Evolutionary conservation across 2,797 vertebrate genomes (phyloP).

Genomic region (Gobionotothen gibberifrons): DNA sequence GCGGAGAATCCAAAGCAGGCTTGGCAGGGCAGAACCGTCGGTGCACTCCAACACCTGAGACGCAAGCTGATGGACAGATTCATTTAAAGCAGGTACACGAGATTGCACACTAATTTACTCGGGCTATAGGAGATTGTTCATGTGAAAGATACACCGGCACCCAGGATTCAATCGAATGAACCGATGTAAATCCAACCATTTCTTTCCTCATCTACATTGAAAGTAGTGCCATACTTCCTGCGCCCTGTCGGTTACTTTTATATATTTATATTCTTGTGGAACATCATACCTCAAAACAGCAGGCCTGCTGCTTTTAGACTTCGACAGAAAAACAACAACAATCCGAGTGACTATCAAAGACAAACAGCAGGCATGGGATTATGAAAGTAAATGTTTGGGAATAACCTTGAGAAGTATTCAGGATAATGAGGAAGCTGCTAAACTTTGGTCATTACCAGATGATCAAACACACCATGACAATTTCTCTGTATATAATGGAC

Average conservation of each 20-base stretch:
- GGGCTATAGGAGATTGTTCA: constrained; percentile 70
- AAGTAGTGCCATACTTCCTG: constrained; percentile 76
- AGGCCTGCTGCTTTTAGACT: constrained; percentile 55
- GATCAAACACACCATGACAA: constrained; percentile 59
- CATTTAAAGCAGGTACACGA: constrained; percentile 73
- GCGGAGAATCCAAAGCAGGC: constrained; percentile 43
- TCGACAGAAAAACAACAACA: constrained; percentile 50
- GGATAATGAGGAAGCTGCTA: constrained; percentile 64
- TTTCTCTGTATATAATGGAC: constrained; percentile 39
- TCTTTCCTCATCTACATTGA: constrained; percentile 79
- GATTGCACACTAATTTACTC: constrained; percentile 79
- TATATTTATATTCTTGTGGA: constrained; percentile 60
- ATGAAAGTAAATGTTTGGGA: constrained; percentile 56
- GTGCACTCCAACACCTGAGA: constrained; percentile 57
- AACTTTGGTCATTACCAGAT: constrained; percentile 62
- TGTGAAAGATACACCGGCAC: constrained; percentile 70
- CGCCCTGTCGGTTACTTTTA: constrained; percentile 36
- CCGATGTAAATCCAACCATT: constrained; percentile 69
- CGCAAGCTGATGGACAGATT: constrained; percentile 80
- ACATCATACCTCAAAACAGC: constrained; percentile 31
- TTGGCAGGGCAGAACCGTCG: constrained; percentile 23
- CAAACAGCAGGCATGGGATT: constrained; percentile 37
- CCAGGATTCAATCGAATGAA: constrained; percentile 75
- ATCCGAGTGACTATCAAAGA: constrained; percentile 59
- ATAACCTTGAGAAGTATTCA: constrained; percentile 66